Evolutionary conservation across 2,797 vertebrate species (phyloP), one percentile per base, ranked within the genome.

Genomic region (Falco rusticolus): DNA sequence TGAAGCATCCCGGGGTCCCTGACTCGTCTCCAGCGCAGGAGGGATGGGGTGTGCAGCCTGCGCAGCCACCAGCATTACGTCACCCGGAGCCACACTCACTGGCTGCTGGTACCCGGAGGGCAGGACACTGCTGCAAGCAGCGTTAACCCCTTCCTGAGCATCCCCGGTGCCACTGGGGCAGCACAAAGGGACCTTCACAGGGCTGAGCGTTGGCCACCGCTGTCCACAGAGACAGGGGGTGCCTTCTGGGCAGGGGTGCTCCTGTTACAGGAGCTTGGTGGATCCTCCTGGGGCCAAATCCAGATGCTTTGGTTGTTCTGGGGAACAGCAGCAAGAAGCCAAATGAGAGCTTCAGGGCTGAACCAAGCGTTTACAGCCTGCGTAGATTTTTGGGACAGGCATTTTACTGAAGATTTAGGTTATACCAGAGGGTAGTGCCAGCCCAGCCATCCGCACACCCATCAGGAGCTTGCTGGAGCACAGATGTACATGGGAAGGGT

Each of bases 101-200:
- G 96, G 96, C 96, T 97, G 95, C 83, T 43, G 79, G 43, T 43
- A 91, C 90, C 78, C 77, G 13, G 85, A 90, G 94, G 96, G 95
- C 96, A 96, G 96, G 93, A 88, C 78, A 10, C 22, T 91, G 94
- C 96, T 90, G 91, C 93, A 43, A 53, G 93, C 94, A 43, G 93
- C 22, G 0, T 97, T 97, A 97, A 97, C 96, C 80, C 96, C 69
- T 96, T 95, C 90, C 87, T 86, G 57, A 25, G 1, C 90, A 6
- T 28, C 85, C 75, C 9, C 6, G 1, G 50, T 25, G 81, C 69
- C 28, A 1, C 69, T 68, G 20, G 66, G 54, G 61, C 4, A 17
- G 0, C 84, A 94, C 64, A 91, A 71, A 93, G 56, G 79, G 68
- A 53, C 28, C 12, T 34, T 13, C 5, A 1, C 1, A 0, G 75